Evolutionary conservation across 2,113 vertebrate species (phyloP).

Genomic region (Psephotus haematonotus): DNA sequence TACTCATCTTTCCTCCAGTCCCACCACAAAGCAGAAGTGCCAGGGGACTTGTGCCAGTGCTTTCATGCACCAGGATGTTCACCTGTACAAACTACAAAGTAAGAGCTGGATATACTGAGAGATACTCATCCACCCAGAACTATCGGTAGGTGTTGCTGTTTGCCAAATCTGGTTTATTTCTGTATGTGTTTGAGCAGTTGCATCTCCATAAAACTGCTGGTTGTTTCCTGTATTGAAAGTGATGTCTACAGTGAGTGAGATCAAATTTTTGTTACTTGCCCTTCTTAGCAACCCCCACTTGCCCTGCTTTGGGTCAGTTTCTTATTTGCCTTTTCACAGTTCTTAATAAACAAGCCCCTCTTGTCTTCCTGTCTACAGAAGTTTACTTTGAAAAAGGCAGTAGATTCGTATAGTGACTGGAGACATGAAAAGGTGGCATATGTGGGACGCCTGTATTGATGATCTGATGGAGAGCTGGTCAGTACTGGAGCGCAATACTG

Average conservation of each 20-base stretch:
- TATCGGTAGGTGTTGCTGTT: not conserved
- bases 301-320: not conserved
- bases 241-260: not conserved
- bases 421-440: not conserved
- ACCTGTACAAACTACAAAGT: not conserved
- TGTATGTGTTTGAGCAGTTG: not conserved
- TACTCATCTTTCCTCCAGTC: not conserved
- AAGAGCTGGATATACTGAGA: not conserved
- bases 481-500: not conserved
- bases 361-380: not conserved
- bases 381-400: not conserved
- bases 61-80: not conserved
- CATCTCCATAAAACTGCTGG: not conserved
- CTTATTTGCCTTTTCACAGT: not conserved
- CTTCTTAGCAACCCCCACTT: not conserved
- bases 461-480: not conserved
- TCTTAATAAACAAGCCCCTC: not conserved
- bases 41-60: not conserved
- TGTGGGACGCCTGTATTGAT: not conserved
- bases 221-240: not conserved
- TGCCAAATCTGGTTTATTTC: not conserved
- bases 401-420: rapidly evolving
- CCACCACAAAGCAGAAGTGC: not conserved
- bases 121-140: not conserved
- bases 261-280: not conserved